Evolutionary conservation across 2,113 vertebrate species (phyloP), one percentile per base, ranked within the genome.

Genomic region (Perca fluviatilis): DNA sequence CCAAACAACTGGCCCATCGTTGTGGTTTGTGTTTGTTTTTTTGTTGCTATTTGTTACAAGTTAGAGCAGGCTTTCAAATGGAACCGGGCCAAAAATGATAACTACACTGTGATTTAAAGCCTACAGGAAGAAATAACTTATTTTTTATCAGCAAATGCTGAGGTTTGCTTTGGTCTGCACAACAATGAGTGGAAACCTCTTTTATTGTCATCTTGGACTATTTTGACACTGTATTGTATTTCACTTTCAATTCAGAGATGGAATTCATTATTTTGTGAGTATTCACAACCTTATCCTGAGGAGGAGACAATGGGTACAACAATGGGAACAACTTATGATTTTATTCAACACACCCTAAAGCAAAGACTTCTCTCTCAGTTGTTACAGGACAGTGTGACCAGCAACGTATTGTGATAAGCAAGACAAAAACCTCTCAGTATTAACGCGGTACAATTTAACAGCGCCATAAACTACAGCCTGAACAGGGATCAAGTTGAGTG

Each of bases 301-400:
- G 72, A 83, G 30, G 30, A 33, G 30, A 33, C 57, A n/a, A 64
- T 62, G 70, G 43, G 71, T 70, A 43, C 56, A 79, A 40, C 40
- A 40, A 50, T 16, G 1, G 6, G 2, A 54, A n/a, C 6, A 25
- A 46, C 40, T 62, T 50, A 58, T 75, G 57, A 75, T 70, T 76
- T 80, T 51, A 82, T 89, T 87, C 51, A 73, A n/a, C 56, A 58
- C 15, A 5, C 67, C 86, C 77, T 25, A 18, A 54, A 77, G 79
- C 72, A 66, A 66, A 77, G 49, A 53, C 40, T 67, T 54, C 53
- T 79, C 72, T 77, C 58, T 36, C 57, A 49, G 73, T 63, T 70
- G 77, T 80, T 68, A 27, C 25, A 51, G 67, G 14, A 18, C 56
- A 68, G 13, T 71, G 53, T 54, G 71, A 43, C 66, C 68, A 40